Conservation (phyloP, 1,140 invertebrate species). For the Drosophila pruinosa region DNA sequence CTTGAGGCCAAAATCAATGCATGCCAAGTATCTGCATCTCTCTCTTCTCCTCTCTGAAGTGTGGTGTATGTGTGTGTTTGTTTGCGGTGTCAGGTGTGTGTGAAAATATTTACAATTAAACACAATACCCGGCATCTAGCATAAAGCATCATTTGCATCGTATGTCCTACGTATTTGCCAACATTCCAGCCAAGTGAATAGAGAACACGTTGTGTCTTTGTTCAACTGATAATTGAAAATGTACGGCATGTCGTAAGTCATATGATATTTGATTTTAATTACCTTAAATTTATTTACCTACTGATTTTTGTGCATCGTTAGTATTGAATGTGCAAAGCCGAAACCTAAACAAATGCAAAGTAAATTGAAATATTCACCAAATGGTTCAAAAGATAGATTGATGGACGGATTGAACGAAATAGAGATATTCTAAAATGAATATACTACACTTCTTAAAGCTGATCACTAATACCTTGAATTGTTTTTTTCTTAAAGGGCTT, state of each 20-base stretch:
- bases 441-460: too few relatives aligned
- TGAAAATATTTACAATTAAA: slow-evolving; percentile 78
- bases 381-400: neutral
- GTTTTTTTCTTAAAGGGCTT: too few relatives aligned
- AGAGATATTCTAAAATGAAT: too few relatives aligned
- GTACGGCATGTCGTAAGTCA: slow-evolving; percentile 25
- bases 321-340: neutral
- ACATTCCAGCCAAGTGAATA: neutral
- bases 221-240: slow-evolving; percentile 19
- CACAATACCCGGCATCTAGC: slow-evolving; percentile 62
- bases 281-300: slow-evolving; percentile 43
- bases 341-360: neutral
- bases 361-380: neutral
- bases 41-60: slow-evolving; percentile 19
- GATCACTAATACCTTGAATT: too few relatives aligned
- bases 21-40: slow-evolving; percentile 14
- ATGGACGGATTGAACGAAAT: neutral
- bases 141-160: slow-evolving; percentile 22
- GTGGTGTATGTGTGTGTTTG: slow-evolving; percentile 42
- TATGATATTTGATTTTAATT: slow-evolving; percentile 71
- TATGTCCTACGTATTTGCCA: slow-evolving; percentile 28
- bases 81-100: slow-evolving; percentile 65
- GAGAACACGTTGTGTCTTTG: neutral
- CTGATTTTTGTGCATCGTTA: slow-evolving; percentile 31
- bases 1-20: slow-evolving; percentile 74